Evolutionary conservation across 2,888 invertebrate genomes (phyloP).

Genomic region (Philereme vetulata): DNA sequence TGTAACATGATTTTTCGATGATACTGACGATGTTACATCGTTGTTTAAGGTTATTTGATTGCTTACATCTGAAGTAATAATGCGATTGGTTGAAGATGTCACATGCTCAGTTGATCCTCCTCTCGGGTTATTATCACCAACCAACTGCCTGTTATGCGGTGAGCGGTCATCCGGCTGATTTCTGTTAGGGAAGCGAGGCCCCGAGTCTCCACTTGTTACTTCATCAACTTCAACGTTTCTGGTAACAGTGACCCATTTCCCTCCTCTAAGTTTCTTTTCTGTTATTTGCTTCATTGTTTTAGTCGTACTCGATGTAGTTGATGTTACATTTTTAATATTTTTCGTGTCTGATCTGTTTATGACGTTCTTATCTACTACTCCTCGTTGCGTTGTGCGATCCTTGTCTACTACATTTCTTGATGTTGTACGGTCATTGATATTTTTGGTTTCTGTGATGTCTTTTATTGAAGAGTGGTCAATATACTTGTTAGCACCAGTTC

Average conservation of each 20-base stretch:
- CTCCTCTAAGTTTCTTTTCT: slow-evolving; percentile 81
- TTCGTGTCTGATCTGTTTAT: slow-evolving; percentile 61
- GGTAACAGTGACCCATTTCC: slow-evolving; percentile 80
- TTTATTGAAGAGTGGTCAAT: slow-evolving; percentile 9
- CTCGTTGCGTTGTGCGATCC: slow-evolving; percentile 52
- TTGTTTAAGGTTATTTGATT: slow-evolving; percentile 42
- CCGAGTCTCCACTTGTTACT: slow-evolving; percentile 46
- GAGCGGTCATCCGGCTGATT: slow-evolving; percentile 39
- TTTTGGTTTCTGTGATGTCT: slow-evolving; percentile 45
- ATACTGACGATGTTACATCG: slow-evolving; percentile 26
- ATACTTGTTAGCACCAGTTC: slow-evolving; percentile 16
- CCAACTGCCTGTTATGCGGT: slow-evolving; percentile 35
- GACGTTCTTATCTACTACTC: slow-evolving; percentile 52
- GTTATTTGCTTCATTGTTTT: slow-evolving; percentile 82
- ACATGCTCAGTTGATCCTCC: slow-evolving; percentile 52
- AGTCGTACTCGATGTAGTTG: slow-evolving; percentile 71
- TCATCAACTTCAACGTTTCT: slow-evolving; percentile 88
- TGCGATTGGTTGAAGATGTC: slow-evolving; percentile 48
- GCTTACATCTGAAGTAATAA: slow-evolving; percentile 43
- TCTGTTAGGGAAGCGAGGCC: slow-evolving; percentile 26
- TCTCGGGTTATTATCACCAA: slow-evolving; percentile 49
- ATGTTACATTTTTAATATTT: slow-evolving; percentile 56
- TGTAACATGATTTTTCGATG: slow-evolving; percentile 44
- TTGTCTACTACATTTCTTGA: slow-evolving; percentile 54
- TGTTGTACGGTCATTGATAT: slow-evolving; percentile 32